phyloP scores from a whole-genome alignment of 92 coral and sea anemone species.

The Umimayanthus chanpuru region DNA sequence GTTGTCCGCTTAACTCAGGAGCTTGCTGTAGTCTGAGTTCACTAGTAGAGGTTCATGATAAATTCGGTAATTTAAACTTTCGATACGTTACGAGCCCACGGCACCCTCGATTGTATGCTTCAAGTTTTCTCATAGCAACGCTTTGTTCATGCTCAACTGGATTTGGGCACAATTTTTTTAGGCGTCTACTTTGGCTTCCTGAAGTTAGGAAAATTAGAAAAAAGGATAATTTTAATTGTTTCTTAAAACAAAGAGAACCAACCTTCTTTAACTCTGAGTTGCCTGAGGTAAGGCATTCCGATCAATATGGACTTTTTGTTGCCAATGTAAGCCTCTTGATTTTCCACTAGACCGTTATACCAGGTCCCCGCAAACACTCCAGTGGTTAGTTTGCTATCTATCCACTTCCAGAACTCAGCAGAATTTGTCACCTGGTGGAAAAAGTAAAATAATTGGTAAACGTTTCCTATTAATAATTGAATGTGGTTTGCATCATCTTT shows the following conservation, averaged over 20 bases:
- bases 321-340: constrained; percentile 65
- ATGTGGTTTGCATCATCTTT: neutral
- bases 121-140: too few species aligned
- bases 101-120: too few species aligned
- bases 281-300: constrained; percentile 87
- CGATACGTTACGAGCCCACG: too few species aligned
- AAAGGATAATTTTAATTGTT: neutral
- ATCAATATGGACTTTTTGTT: constrained; percentile 71
- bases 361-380: constrained; percentile 72
- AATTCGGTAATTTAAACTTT: too few species aligned
- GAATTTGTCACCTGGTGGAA: constrained; percentile 58
- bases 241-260: neutral
- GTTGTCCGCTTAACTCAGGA: too few species aligned
- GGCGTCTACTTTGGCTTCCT: too few species aligned
- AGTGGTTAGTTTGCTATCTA: constrained; percentile 49
- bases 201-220: neutral
- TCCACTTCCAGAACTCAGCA: constrained; percentile 72
- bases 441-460: neutral
- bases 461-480: neutral
- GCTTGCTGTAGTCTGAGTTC: too few species aligned
- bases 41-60: too few species aligned
- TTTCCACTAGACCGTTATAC: constrained; percentile 66
- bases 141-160: too few species aligned
- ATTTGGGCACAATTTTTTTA: too few species aligned
- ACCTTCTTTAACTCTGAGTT: constrained; percentile 76